Base-by-base conservation (phyloP, 2,797 vertebrate genomes). In the Diceros bicornis region DNA sequence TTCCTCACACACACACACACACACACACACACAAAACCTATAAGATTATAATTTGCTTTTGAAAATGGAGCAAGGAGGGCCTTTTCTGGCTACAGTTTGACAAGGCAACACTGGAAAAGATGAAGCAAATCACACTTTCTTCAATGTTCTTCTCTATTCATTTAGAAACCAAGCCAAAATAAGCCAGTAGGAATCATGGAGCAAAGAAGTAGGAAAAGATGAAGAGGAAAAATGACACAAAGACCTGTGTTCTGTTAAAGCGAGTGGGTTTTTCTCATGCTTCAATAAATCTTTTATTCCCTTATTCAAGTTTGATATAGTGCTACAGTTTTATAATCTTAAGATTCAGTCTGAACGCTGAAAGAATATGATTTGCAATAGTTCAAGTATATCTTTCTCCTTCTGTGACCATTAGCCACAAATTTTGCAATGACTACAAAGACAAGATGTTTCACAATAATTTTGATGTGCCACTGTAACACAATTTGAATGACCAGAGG, bases 311-410 rank as follows among this genome's bases (percentile, higher is more conserved):
- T 83, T 29, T 92, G 61, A 95, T 82, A 29, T 16, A 87, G 23
- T 44, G 29, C n/a, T 62, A 84, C 7, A 5, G 75, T 82, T 74
- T 96, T 47, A 79, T 50, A 90, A 75, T 94, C 37, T 74, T 57
- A 77, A 78, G 17, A 94, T 94, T 93, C 87, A 82, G 47, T 59
- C 52, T 69, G 57, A 97, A 96, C 57, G 90, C n/a, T 74, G 66
- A 81, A 71, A 95, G 50, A 89, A 93, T 96, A 71, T 91, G 37
- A 96, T 85, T 88, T 92, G 59, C 14, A 95, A 61, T n/a, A 37
- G 62, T 96, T 87, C 84, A 95, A 88, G 74, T 61, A 57, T 37
- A 72, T 68, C 34, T 84, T 92, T 86, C 23, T 18, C 32, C 34
- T 92, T 78, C 75, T 96, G 86, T 92, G 75, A 92, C 96, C 81